Percentiles rank a stretch among this genome's conserved stretches.
Evolutionary conservation across 2,888 invertebrate species (phyloP).

Genomic region (Agonopterix heracliana): DNA sequence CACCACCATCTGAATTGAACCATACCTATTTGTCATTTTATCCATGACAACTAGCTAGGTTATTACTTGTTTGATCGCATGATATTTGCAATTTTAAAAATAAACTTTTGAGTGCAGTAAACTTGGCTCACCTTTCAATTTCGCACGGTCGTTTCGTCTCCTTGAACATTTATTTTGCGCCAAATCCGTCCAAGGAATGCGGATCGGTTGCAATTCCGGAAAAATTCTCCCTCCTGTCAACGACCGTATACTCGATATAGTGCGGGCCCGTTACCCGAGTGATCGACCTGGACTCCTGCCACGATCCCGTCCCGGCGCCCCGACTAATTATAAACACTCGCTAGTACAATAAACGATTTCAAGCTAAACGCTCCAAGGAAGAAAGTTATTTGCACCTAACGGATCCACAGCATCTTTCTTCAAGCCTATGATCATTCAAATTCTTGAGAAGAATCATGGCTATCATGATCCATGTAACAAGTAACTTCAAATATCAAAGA

Average conservation of each 20-base stretch:
- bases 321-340: constrained; percentile 58
- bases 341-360: constrained; percentile 47
- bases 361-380: constrained; percentile 46
- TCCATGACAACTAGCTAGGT: no score
- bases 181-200: constrained; percentile 27
- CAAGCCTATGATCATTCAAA: no score
- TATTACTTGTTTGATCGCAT: background rate
- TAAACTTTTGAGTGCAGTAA: background rate
- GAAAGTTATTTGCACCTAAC: constrained; percentile 36
- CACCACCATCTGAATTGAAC: no score
- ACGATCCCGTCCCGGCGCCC: constrained; percentile 41
- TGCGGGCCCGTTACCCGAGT: constrained; percentile 66
- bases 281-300: constrained; percentile 72
- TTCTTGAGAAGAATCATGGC: no score
- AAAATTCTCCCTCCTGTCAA: constrained; percentile 58
- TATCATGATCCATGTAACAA: no score
- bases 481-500: no score
- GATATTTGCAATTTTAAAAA: background rate
- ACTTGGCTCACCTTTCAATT: background rate
- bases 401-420: no score
- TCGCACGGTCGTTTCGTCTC: constrained; percentile 1
- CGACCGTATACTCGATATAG: constrained; percentile 65
- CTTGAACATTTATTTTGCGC: constrained; percentile 10
- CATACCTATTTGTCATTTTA: no score
- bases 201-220: constrained; percentile 45